phyloP scores from a whole-genome alignment of 1,140 invertebrate genomes.

The Papilio xuthus region DNA sequence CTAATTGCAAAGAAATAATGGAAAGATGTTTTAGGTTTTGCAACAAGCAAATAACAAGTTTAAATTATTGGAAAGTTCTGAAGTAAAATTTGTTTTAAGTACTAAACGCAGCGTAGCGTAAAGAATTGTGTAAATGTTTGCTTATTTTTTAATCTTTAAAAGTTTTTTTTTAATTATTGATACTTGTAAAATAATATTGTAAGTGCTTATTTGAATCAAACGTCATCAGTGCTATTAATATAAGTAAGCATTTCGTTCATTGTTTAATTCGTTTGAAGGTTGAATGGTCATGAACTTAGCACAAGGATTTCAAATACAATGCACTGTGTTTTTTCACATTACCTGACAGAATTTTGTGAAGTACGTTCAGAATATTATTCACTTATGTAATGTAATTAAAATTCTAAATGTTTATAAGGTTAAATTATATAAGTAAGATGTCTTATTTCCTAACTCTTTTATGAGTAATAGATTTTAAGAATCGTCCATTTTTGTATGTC shows the following conservation, averaged over 20 bases:
- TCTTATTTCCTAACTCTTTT: not conserved
- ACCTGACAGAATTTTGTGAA: not conserved
- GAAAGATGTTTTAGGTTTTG: not conserved
- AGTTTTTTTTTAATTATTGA: not conserved
- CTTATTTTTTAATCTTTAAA: not conserved
- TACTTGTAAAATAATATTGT: not conserved
- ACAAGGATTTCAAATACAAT: not conserved
- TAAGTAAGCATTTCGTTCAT: conserved; percentile 38
- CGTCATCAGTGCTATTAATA: conserved; percentile 35
- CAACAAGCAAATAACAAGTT: not conserved
- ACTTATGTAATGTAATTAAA: not conserved
- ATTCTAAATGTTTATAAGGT: not conserved
- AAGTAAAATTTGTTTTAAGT: not conserved
- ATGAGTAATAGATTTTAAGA: not conserved
- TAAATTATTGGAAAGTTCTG: conserved; percentile 11
- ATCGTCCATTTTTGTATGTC: not conserved
- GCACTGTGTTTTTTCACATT: not conserved
- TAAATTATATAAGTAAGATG: too few species aligned
- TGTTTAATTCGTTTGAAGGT: conserved; percentile 36
- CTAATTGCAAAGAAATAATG: too few species aligned
- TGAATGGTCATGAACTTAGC: conserved; percentile 8
- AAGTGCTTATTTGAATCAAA: conserved; percentile 1
- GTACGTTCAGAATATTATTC: not conserved
- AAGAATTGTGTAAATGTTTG: not conserved
- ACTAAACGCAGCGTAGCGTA: conserved; percentile 4